Base-by-base conservation (phyloP, 2,113 vertebrate species). In the Phaethon lepturus region DNA sequence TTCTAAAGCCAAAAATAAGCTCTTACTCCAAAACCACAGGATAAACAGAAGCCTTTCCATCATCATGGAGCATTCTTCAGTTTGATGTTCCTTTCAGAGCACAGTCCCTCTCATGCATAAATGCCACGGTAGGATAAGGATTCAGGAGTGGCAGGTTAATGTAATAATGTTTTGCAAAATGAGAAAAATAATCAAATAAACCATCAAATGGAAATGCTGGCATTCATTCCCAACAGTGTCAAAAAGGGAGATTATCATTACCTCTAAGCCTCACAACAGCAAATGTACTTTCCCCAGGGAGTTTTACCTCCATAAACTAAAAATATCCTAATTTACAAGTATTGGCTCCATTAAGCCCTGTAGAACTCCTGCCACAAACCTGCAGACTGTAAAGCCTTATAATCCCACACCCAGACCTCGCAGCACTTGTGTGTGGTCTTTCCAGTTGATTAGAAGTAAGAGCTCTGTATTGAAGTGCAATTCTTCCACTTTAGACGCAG, bases 21-120 rank as follows among this genome's bases (percentile, higher is more conserved):
- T 82, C 88, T 93, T 69, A 45, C 55, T 85, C 73, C 84, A 76
- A 68, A 90, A 0, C 18, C 58, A 78, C 60, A 95, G 94, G 91
- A 96, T 97, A 96, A 96, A 95, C 95, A 97, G 95, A 74, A 96
- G 86, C 94, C 84, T 89, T 95, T 58, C 93, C 92, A 95, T 95
- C 95, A 96, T 75, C 66, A 29, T 91, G 95, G 89, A 96, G 89
- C 86, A 94, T 97, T 95, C 95, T 97, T 84, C 93, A 94, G 95
- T 23, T 26, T 96, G 96, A 95, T 95, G 73, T 29, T 89, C 93
- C 95, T 97, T 96, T 95, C 92, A 95, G 94, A 95, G 93, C 89
- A 85, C 89, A 93, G 73, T 11, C 78, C 80, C 84, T 93, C 91
- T 95, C 93, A 77, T 83, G 80, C 92, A 89, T 69, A 96, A 97